Evolutionary conservation across 2,797 vertebrate species (phyloP), one percentile per base, ranked within the genome.

Genomic region (Eulemur mongoz): DNA sequence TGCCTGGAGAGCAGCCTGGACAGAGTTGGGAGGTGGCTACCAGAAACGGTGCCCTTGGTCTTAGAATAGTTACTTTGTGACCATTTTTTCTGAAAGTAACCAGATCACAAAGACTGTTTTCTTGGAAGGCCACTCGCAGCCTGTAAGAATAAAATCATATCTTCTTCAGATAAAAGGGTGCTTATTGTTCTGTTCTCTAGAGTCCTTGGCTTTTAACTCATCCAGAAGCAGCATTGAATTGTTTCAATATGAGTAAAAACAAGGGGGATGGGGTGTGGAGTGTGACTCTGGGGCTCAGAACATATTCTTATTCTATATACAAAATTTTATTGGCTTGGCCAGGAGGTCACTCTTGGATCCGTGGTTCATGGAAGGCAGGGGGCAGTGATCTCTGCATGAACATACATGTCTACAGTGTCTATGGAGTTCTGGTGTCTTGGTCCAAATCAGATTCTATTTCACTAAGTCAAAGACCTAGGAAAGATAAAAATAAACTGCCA

Each of bases 181-280:
- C 35, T 82, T 88, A n/a, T 23, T 92, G 59, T 88, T 92, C 91
- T 94, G 8, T 94, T 93, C 92, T 81, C 30, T 69, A 43, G 4
- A 95, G 73, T 76, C 50, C 27, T 89, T 91, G 73, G 45, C 30
- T 83, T 94, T 63, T 30, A 82, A n/a, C 25, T 94, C 23, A 86
- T 48, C 15, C 10, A 65, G 65, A 89, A 94, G 27, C 17, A n/a
- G 4, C 70, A 91, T 85, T 54, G 52, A 59, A 50, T 88, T 94
- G 30, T 91, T 96, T 89, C 17, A 12, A 43, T 43, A 61, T 17
- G 11, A 40, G 4, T 45, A 73, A 73, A 94, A 82, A 80, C 52
- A 90, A 91, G 22, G 54, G 5, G 3, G 8, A 32, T 6, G 38
- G 11, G 45, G 18, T 54, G 3, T 45, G 50, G 35, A 69, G 9